These are phyloP conservation scores for Myiothlypis coronata DNA, from an alignment of 2,797 vertebrate genomes.

Conservation along the genomic window DNA sequence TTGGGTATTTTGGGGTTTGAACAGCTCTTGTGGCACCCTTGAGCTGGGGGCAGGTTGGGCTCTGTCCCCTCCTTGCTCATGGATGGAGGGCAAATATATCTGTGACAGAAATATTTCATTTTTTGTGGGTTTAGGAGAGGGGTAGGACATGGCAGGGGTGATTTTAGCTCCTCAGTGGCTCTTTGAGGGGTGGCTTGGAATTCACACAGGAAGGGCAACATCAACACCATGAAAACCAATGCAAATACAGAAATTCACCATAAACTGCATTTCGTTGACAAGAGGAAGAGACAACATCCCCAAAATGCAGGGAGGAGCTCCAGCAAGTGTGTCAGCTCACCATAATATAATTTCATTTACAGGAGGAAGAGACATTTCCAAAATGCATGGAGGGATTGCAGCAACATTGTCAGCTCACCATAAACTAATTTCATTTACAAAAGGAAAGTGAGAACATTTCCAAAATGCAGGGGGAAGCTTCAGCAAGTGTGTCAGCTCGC, in stretches of 20 bases:
- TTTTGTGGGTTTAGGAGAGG: not conserved
- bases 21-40: not conserved
- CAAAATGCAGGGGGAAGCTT: not conserved
- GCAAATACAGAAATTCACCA: rapidly evolving
- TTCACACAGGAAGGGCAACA: not conserved
- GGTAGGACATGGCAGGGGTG: rapidly evolving
- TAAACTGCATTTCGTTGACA: not conserved
- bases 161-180: not conserved
- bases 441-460: not conserved
- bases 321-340: not conserved
- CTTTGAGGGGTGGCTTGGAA: not conserved
- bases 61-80: not conserved
- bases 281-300: not conserved
- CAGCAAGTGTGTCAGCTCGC: not conserved
- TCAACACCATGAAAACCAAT: not conserved
- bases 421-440: not conserved
- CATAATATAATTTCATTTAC: not conserved
- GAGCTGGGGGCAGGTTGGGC: not conserved
- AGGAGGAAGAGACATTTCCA: rapidly evolving
- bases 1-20: not conserved
- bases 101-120: not conserved
- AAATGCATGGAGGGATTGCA: not conserved
- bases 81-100: not conserved
- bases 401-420: not conserved
- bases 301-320: rapidly evolving